Evolutionary conservation across 2,888 invertebrate species (phyloP).

Genomic region (Helleia helle): DNA sequence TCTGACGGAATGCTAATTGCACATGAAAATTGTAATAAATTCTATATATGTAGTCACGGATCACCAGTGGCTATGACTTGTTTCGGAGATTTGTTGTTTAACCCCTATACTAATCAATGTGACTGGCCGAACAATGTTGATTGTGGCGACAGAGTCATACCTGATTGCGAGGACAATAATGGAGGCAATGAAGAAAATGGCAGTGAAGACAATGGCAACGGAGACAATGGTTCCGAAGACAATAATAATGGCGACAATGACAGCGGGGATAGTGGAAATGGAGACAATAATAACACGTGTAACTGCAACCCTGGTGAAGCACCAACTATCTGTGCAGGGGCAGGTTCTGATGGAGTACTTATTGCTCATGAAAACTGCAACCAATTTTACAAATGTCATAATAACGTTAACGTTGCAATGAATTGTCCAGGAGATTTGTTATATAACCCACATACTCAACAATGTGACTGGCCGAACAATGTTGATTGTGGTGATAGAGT

Average conservation of each 20-base stretch:
- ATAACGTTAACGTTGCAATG: no score
- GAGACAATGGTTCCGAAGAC: neutral
- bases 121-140: slow-evolving; percentile 35
- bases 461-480: slow-evolving; percentile 34
- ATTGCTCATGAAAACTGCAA: slow-evolving; percentile 18
- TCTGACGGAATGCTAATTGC: slow-evolving; percentile 31
- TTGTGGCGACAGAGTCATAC: slow-evolving; percentile 30
- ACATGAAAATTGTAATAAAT: slow-evolving; percentile 33
- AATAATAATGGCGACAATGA: neutral
- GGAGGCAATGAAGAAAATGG: slow-evolving; percentile 9
- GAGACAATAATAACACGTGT: slow-evolving; percentile 18
- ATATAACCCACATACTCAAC: slow-evolving; percentile 27
- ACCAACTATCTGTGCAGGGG: slow-evolving; percentile 11
- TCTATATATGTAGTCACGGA: slow-evolving; percentile 31
- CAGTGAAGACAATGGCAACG: slow-evolving; percentile 7
- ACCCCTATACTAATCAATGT: slow-evolving; percentile 27
- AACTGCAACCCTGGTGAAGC: slow-evolving; percentile 29
- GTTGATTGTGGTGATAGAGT: slow-evolving; percentile 33
- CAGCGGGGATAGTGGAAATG: slow-evolving; percentile 9
- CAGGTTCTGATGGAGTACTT: slow-evolving; percentile 11
- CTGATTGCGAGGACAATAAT: slow-evolving; percentile 10
- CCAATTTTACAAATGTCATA: slow-evolving; percentile 35
- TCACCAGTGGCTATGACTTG: slow-evolving; percentile 27
- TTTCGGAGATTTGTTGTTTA: slow-evolving; percentile 27
- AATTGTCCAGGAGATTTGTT: slow-evolving; percentile 28